phyloP scores from a whole-genome alignment of 2,113 vertebrate species.

The Lichenostomus cassidix region DNA sequence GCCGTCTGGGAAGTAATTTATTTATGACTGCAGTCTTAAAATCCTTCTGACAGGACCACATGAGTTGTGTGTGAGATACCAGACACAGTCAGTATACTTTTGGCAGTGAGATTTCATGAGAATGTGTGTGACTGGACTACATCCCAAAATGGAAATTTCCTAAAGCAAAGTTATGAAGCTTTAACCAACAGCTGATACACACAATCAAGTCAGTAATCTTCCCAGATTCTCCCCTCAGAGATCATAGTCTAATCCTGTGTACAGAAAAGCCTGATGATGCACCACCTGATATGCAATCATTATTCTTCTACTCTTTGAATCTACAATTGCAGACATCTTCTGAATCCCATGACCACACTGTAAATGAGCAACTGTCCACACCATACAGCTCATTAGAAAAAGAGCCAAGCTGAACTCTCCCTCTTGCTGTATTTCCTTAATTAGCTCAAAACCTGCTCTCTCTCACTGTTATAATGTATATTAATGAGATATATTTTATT shows the following conservation, averaged over 20 bases:
- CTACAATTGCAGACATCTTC: background rate
- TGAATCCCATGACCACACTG: background rate
- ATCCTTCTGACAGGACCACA: background rate
- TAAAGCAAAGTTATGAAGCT: background rate
- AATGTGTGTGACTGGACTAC: background rate
- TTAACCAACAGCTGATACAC: rapidly evolving
- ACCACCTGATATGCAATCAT: background rate
- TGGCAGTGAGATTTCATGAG: background rate
- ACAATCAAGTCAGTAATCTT: background rate
- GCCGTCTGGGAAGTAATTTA: rapidly evolving
- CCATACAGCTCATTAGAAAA: constrained; percentile 17
- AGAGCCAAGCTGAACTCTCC: constrained; percentile 20
- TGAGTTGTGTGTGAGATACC: rapidly evolving
- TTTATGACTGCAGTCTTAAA: background rate
- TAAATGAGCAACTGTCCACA: constrained; percentile 28
- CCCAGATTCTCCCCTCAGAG: background rate
- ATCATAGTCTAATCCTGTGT: rapidly evolving
- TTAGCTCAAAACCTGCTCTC: background rate
- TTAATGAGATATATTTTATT: constrained; percentile 30
- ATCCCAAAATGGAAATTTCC: background rate
- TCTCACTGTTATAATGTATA: background rate
- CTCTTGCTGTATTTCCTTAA: constrained; percentile 27
- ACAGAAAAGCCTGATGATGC: background rate
- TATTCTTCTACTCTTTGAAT: background rate
- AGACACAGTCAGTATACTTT: background rate